Base-by-base conservation (phyloP, 92 coral and sea anemone genomes). In the Porites rus region DNA sequence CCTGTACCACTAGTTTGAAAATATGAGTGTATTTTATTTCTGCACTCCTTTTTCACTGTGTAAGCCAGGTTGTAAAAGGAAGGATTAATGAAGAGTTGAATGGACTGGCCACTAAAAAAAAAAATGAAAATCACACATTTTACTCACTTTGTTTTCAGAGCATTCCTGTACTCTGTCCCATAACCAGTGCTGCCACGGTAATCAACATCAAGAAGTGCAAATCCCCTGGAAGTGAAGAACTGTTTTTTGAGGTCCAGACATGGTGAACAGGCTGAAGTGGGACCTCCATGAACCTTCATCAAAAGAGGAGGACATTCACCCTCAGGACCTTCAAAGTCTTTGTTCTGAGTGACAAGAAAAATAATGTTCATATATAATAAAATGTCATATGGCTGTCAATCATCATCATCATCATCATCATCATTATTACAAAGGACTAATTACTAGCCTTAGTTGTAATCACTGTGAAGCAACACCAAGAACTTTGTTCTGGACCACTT, bases 111-210 rank as follows among this genome's bases (percentile, higher is more conserved):
- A 38, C 5, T 4, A 3, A 38, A 38, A 38, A 38, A 0, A 38
- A 4, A 38, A 38, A 38, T 38, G 46, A 38, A 38, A 38, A 38
- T 38, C 46, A 38, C 46, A 38, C 4, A 38, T 0, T 38, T 38
- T 13, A 73, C 87, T 84, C 75, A 96, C 99, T 94, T 93, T 66
- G 77, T 83, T 73, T 88, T 89, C 50, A 96, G 90, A 56, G 91
- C 93, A 19, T 90, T 80, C 21, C 99, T 90, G 90, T 91, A 96
- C 5, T 82, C 83, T 86, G 92, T 95, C 14, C 99, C 99, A 68
- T 85, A 96, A 20, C 98, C 96, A 17, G 98, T 90, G 51, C 99
- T 96, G 38, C 99, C 99, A 9, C 99, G 91, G 82, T 96, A 96
- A 89, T 96, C 93, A 50, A 96, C 97, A 84, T 95, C 98, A 69